A percentile compares a stretch with the other conserved stretches of the same genome.
phyloP scores from a whole-genome alignment of 2,888 invertebrate genomes.

The Panopea generosa region DNA sequence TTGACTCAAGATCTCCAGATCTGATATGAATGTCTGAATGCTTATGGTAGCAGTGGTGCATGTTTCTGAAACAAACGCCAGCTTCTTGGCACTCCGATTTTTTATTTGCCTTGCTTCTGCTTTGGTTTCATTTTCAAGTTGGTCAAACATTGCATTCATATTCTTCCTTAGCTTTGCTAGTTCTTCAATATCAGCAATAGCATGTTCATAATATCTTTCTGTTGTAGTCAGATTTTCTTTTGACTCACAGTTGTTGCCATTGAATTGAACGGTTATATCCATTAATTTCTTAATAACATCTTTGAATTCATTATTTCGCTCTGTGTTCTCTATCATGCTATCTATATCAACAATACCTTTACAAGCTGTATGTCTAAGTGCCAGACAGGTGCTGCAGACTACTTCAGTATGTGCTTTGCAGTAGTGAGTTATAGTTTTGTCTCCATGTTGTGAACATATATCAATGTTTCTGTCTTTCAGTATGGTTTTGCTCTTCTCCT shows the following conservation, averaged over 20 bases:
- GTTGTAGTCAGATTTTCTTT: not conserved
- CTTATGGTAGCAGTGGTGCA: not conserved
- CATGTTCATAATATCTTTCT: not conserved
- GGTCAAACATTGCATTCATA: not conserved
- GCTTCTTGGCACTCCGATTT: not conserved
- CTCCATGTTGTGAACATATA: not conserved
- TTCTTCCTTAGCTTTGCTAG: not conserved
- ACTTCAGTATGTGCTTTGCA: not conserved
- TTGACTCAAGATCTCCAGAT: too few relatives aligned
- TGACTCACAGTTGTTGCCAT: too few relatives aligned
- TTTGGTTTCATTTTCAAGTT: not conserved
- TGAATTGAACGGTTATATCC: too few relatives aligned
- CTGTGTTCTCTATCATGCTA: too few relatives aligned
- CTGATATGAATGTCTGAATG: too few relatives aligned
- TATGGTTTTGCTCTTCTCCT: not conserved
- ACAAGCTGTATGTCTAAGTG: not conserved
- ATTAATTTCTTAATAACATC: too few relatives aligned
- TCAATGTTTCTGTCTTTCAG: not conserved
- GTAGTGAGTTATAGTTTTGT: not conserved
- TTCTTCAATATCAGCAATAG: not conserved
- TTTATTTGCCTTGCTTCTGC: not conserved
- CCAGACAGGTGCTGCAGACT: not conserved
- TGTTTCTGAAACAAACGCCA: not conserved
- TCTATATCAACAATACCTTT: too few relatives aligned
- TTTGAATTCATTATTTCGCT: too few relatives aligned